Percentiles rank a stretch among this genome's conserved stretches.
phyloP scores from a whole-genome alignment of 2,888 invertebrate species.

The Halictus ligatus region DNA sequence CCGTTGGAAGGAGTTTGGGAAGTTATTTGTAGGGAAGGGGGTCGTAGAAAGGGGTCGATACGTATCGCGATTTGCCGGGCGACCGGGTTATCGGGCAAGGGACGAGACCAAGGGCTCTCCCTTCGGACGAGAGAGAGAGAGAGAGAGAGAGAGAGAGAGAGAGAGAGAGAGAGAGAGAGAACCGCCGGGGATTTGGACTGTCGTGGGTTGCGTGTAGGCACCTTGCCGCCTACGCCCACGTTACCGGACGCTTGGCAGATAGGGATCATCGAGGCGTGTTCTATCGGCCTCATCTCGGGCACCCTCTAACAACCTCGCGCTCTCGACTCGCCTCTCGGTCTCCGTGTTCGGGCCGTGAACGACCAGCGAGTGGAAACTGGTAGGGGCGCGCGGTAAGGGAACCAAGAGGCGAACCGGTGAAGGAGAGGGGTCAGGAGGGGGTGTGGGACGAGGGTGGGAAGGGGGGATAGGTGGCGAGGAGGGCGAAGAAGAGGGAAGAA shows the following conservation, averaged over 20 bases:
- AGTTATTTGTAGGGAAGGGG: constrained; percentile 70
- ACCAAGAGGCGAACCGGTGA: neutral
- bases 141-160: too few species aligned
- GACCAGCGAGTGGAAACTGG: constrained; percentile 40
- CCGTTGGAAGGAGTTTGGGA: constrained; percentile 65
- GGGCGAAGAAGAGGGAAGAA: constrained; percentile 23
- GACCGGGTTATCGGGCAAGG: constrained; percentile 73
- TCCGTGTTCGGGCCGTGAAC: constrained; percentile 61
- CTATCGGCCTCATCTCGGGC: constrained; percentile 81
- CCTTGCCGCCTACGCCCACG: constrained; percentile 68
- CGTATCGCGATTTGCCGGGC: constrained; percentile 80
- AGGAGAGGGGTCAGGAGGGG: constrained; percentile 4
- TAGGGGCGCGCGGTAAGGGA: constrained; percentile 17
- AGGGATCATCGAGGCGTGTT: constrained; percentile 81
- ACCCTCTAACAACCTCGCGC: constrained; percentile 77
- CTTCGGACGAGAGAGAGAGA: too few species aligned
- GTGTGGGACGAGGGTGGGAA: neutral
- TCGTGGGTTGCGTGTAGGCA: constrained; percentile 67
- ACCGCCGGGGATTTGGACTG: constrained; percentile 38
- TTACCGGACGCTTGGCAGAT: constrained; percentile 73
- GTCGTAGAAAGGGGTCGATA: constrained; percentile 78
- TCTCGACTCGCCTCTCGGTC: constrained; percentile 46
- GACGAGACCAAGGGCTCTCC: neutral
- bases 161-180: neutral
- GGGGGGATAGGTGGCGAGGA: constrained; percentile 7